phyloP scores from a whole-genome alignment of 2,888 invertebrate genomes.

The Morpho helenor region DNA sequence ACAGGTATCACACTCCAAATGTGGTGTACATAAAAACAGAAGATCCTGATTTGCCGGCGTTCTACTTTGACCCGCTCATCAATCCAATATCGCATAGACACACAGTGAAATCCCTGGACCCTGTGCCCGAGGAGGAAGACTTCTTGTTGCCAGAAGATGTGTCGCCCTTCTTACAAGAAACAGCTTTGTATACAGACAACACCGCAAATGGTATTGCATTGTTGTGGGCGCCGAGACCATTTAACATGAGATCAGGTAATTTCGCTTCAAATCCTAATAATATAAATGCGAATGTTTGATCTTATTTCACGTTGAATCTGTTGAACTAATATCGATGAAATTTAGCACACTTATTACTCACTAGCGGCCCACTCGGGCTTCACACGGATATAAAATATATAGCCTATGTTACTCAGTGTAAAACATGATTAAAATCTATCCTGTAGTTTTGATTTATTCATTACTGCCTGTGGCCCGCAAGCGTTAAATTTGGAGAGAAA shows the following conservation, averaged over 20 bases:
- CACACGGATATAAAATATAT: too few species aligned
- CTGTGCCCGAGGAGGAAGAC: constrained; percentile 95
- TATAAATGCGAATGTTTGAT: too few species aligned
- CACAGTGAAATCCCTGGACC: constrained; percentile 90
- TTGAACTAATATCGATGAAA: too few species aligned
- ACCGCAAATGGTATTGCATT: constrained; percentile 99
- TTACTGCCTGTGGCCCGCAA: too few species aligned
- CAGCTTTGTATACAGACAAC: constrained; percentile 98
- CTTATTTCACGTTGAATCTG: too few species aligned
- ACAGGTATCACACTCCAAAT: constrained; percentile 98
- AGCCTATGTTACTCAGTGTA: too few species aligned
- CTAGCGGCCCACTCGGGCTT: too few species aligned
- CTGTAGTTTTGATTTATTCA: too few species aligned
- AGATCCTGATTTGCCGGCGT: constrained; percentile 99
- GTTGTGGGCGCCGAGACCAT: constrained; percentile 98
- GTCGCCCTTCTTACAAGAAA: constrained; percentile 95
- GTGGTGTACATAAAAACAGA: constrained; percentile 99
- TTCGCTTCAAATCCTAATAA: too few species aligned
- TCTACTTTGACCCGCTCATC: constrained; percentile 99
- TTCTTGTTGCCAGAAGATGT: constrained; percentile 94
- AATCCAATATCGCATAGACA: constrained; percentile 99
- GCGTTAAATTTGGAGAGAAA: too few species aligned
- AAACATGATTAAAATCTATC: too few species aligned
- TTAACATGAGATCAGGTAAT: constrained; percentile 94
- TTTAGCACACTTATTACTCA: too few species aligned